Evolutionary conservation across 2,888 invertebrate species (phyloP).

Genomic region (Hecatera dysodea): DNA sequence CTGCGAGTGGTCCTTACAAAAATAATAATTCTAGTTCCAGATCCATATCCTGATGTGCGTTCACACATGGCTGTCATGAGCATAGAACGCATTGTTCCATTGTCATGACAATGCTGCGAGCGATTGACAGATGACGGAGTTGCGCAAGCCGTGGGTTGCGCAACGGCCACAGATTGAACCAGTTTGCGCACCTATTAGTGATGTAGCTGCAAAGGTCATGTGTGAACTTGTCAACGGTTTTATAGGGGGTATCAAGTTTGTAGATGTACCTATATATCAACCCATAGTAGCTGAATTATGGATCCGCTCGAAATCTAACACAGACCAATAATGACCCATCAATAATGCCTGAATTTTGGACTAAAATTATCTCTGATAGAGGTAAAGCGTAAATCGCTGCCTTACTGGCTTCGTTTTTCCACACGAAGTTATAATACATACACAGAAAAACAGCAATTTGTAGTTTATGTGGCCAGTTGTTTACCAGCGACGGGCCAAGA

Average conservation of each 20-base stretch:
- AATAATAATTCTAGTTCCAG: not conserved
- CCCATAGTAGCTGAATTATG: not conserved
- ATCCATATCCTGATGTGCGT: slow-evolving; percentile 35
- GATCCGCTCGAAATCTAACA: not conserved
- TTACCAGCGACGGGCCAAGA: not conserved
- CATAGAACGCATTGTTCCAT: slow-evolving; percentile 80
- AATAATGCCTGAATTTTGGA: too few species aligned
- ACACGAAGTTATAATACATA: too few species aligned
- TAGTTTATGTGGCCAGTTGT: too few species aligned
- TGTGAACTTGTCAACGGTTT: slow-evolving; percentile 58
- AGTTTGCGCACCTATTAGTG: slow-evolving; percentile 67
- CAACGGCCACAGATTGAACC: slow-evolving; percentile 69
- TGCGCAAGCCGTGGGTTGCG: slow-evolving; percentile 75
- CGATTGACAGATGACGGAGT: slow-evolving; percentile 84
- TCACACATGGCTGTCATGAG: slow-evolving; percentile 52
- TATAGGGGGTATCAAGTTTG: slow-evolving; percentile 18
- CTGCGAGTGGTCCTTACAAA: too few species aligned
- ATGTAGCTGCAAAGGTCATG: slow-evolving; percentile 71
- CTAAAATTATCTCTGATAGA: too few species aligned
- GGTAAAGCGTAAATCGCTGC: too few species aligned
- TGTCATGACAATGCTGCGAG: slow-evolving; percentile 84
- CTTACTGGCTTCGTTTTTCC: not conserved
- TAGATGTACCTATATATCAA: slow-evolving; percentile 5
- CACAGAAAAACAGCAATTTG: not conserved
- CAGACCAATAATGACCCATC: not conserved